Base-by-base conservation (phyloP, 2,797 vertebrate genomes). In the Acropternis orthonyx region DNA sequence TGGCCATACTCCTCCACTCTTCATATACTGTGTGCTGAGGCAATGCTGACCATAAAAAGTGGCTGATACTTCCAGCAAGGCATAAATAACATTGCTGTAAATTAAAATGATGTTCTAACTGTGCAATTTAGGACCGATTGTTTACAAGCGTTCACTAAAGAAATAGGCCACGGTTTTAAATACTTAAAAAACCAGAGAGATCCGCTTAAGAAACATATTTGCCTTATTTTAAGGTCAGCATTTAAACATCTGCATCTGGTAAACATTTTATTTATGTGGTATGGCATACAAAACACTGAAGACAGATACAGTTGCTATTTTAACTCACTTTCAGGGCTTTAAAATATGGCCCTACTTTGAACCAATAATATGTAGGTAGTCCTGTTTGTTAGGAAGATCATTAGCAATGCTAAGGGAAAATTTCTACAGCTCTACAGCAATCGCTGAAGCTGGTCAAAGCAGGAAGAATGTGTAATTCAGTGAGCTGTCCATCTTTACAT, bases 231-330 rank as follows among this genome's bases (percentile, higher is more conserved):
- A 95, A 94, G 88, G 63, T 65, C 61, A 92, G 55, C 43, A 85
- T 92, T 94, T 91, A 92, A 89, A 77, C 81, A 92, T 73, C 79
- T 78, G 59, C 76, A 93, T 76, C 89, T 72, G 52, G 87, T 79
- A 84, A 92, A 85, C 51, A 73, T 56, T 94, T 94, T 71, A 69
- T 44, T 84, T 90, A 51, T 41, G 62, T 7, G 18, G 61, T 32
- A 74, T 1, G 2, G 44, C 65, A 80, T 63, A 74, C 3, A 52
- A 85, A 94, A 62, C 10, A 58, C 28, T 79, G 71, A 74, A n/a
- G 54, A 75, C 62, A 91, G 59, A 92, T 54, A 18, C 28, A 92
- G 37, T 43, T 91, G 73, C 68, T 88, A 75, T 83, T 93, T 83
- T 83, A 82, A 79, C 54, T 90, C 39, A 76, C n/a, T 93, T 92